Evolutionary conservation across 2,888 invertebrate species (phyloP), one percentile per base, ranked within the genome.

Genomic region (Aleiodes testaceus): DNA sequence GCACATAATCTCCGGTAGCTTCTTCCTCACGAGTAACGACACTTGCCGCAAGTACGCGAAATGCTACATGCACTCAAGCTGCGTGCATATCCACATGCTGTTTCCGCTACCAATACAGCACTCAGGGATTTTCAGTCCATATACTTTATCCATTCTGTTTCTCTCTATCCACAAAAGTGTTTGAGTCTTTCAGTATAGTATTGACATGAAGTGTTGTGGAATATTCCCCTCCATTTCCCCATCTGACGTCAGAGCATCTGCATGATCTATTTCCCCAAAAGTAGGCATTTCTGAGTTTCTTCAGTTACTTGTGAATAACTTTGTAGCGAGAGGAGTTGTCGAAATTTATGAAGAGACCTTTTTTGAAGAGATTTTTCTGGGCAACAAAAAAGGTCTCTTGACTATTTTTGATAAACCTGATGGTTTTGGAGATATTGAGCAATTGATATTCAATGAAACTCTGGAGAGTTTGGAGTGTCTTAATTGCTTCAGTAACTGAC

Each of bases 171-270:
- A 7, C 18, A 36, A 18, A 36, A 59, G 36, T 55, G 26, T 78
- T 75, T 72, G 76, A 75, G 75, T 78, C 79, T 78, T 9, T 36
- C 78, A 75, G 73, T 77, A 78, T 79, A 77, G 65, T 80, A 77
- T 79, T 80, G 78, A 81, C 78, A 78, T 69, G 64, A 77, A 78
- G 75, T 77, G 76, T 76, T 78, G 77, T 71, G 55, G n/a, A 36
- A 73, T 72, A 66, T 53, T 72, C 69, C 69, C 69, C 64, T 63
- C 44, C 67, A 68, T 53, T 70, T 55, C 59, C 52, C 49, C 45
- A 47, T 55, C 52, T 45, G 53, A 50, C 69, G 20, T 70, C 59
- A 59, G 36, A 74, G 74, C 74, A 68, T 64, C 67, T 50, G 63
- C 59, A 59, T 42, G 14, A 52, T 59, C 4, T 36, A 59, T 26